Base-by-base conservation (phyloP, 2,113 vertebrate species). In the Apteryx owenii region DNA sequence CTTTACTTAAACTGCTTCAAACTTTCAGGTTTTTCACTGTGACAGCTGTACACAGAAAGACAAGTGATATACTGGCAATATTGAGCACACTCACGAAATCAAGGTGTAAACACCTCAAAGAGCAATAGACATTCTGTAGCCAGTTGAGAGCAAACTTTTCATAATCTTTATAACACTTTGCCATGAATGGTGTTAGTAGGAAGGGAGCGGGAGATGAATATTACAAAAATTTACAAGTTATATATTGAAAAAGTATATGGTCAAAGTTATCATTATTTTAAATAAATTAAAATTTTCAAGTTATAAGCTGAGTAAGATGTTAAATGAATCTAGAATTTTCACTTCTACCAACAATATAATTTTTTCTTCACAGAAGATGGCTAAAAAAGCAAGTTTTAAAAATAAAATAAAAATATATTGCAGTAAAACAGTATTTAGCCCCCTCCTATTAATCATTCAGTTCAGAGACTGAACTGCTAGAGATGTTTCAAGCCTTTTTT, bases 71-170 rank as follows among this genome's bases (percentile, higher is more conserved):
- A 94, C 33, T 84, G 85, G 90, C 42, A 56, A 89, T 66, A 94
- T 17, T 38, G 70, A 93, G 78, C 86, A 85, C 33, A 68, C 58
- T 92, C 96, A 95, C 94, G 93, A 56, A 97, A 95, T 85, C 93
- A 46, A 91, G 81, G 84, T 10, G 7, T 96, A 94, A 96, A 97
- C 92, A 97, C 88, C 92, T 96, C 77, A 88, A 42, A 95, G 72
- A 61, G 65, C 76, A 93, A 80, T 53, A 90, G 91, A 87, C 87
- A 65, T 86, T 54, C 89, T 80, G 70, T 85, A 95, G 77, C 62
- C 77, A 82, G 83, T 4, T 38, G 69, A 92, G 81, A 91, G 50
- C 53, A 97, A 97, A 88, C 72, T 96, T 94, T 90, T 90, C 42
- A 60, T 88, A 93, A 90, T 79, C 72, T 81, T 88, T 89, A 18